phyloP scores from a whole-genome alignment of 2,888 invertebrate species.

The Portevinia maculata region DNA sequence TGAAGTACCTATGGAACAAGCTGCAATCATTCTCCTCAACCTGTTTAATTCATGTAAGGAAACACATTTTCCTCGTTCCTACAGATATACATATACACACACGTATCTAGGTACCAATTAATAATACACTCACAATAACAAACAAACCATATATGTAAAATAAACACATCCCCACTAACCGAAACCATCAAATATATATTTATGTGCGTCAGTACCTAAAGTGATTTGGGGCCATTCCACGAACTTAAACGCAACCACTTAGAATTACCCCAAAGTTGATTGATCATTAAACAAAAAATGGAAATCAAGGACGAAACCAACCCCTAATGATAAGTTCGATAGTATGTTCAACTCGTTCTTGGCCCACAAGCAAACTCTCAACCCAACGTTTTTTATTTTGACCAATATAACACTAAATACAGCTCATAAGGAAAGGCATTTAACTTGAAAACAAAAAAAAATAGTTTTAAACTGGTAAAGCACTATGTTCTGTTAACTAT shows the following conservation, averaged over 20 bases:
- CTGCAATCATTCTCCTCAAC: too few relatives aligned
- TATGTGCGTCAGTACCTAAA: conserved; percentile 47
- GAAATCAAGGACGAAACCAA: conserved; percentile 60
- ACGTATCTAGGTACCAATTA: too few relatives aligned
- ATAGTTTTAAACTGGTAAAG: conserved; percentile 12
- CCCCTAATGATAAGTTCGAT: conserved; percentile 25
- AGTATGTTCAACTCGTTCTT: conserved; percentile 19
- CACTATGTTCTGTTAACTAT: background rate
- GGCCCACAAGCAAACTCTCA: conserved; percentile 38
- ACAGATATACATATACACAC: too few relatives aligned
- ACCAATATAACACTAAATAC: conserved; percentile 30
- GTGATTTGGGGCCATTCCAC: conserved; percentile 9
- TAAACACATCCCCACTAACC: conserved; percentile 15
- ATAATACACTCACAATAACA: too few relatives aligned
- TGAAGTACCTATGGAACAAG: too few relatives aligned
- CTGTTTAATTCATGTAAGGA: too few relatives aligned
- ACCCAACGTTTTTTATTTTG: background rate
- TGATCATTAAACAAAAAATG: conserved; percentile 60
- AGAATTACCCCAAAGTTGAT: conserved; percentile 42
- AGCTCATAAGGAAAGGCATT: conserved; percentile 10
- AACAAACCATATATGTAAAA: too few relatives aligned
- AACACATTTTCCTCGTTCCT: too few relatives aligned
- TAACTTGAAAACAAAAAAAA: background rate
- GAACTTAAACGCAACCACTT: conserved; percentile 45
- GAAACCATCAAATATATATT: background rate